Evolutionary conservation across 2,113 vertebrate genomes (phyloP).

Genomic region (Tor tambroides): DNA sequence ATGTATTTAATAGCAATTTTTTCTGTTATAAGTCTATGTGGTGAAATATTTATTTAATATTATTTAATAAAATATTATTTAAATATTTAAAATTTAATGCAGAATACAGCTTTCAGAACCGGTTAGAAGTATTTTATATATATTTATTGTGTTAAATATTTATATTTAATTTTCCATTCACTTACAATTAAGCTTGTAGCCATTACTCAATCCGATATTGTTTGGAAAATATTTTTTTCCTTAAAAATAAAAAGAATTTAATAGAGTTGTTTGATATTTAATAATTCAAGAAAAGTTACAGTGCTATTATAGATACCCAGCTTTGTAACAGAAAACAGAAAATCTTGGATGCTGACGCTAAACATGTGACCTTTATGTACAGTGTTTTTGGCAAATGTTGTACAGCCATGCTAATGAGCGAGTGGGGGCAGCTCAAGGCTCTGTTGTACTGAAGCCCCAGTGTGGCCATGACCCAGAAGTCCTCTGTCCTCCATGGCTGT

Average conservation of each 20-base stretch:
- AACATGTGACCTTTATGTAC: neutral
- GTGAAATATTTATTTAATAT: no score
- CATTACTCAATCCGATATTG: neutral
- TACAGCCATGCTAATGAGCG: neutral
- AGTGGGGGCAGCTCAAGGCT: constrained; percentile 36
- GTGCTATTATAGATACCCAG: neutral
- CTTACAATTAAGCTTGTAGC: neutral
- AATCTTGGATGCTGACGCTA: neutral
- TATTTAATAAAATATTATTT: no score
- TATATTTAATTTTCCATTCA: neutral
- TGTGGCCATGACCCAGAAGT: constrained; percentile 14
- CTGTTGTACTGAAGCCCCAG: constrained; percentile 3
- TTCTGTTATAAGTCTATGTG: no score
- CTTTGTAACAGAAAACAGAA: neutral
- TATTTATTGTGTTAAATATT: no score
- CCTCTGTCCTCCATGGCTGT: neutral
- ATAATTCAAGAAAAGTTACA: neutral
- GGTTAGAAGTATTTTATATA: no score
- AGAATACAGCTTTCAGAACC: no score
- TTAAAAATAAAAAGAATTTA: neutral
- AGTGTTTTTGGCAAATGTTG: constrained; percentile 12
- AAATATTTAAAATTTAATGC: no score
- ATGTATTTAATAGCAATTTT: no score
- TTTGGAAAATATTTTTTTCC: neutral
- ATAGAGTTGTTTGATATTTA: neutral